Conservation (phyloP, 2,797 vertebrate genomes). For the Taeniopygia guttata region DNA sequence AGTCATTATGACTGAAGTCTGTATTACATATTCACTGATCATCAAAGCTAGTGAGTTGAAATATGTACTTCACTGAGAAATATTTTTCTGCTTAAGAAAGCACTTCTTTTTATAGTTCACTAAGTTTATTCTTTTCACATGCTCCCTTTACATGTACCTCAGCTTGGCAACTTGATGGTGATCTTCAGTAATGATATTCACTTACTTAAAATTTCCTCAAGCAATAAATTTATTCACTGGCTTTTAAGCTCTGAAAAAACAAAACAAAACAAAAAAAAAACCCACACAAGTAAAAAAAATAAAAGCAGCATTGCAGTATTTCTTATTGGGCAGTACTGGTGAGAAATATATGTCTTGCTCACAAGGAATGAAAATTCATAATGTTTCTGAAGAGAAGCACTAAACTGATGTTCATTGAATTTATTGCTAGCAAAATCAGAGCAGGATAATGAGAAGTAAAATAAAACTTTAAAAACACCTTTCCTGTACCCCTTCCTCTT, state of each 20-base stretch:
- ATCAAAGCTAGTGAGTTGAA: background rate
- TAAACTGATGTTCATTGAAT: background rate
- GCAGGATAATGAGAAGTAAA: background rate
- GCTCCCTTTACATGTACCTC: background rate
- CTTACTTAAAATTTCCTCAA: conserved; percentile 2
- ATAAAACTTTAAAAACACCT: background rate
- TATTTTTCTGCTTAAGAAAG: conserved; percentile 20
- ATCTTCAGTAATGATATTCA: conserved; percentile 1
- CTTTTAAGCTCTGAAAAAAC: background rate
- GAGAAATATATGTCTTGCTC: background rate
- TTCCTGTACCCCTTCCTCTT: background rate
- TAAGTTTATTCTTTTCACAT: background rate
- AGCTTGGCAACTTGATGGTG: background rate
- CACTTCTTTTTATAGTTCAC: background rate
- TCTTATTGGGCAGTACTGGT: background rate
- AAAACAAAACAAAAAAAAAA: background rate
- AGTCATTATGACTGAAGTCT: background rate
- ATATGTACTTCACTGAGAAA: background rate
- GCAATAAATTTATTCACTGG: background rate
- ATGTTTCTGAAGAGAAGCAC: background rate
- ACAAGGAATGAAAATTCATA: background rate
- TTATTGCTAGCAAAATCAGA: background rate
- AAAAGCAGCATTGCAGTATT: background rate
- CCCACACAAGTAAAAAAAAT: background rate
- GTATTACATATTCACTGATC: background rate